Evolutionary conservation across 1,140 invertebrate genomes (phyloP), one percentile per base, ranked within the genome.

Genomic region (Epicauta chinensis): DNA sequence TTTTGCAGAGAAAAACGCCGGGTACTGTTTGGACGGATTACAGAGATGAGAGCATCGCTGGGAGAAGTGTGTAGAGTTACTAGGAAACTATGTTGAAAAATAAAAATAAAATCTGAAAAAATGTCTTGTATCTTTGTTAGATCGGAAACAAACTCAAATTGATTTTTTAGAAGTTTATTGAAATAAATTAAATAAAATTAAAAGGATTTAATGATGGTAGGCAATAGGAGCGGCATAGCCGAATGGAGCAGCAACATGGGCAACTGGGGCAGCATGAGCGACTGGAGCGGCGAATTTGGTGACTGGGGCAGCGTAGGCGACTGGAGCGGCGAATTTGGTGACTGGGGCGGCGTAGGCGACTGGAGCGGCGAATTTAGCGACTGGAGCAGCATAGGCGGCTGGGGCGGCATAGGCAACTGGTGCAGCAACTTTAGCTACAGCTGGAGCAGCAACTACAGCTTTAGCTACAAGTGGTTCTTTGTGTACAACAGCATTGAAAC

Each of bases 401-500:
- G 59, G 62, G 14, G 53, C 61, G n/a, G 58, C 48, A 6, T 55
- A 51, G 14, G 40, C 16, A n/a, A 54, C 34, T 12, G 59, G 49
- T 32, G 57, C 51, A 31, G 58, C 51, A 10, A 52, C 46, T 47
- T 60, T 65, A 16, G 69, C 66, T n/a, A 65, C 63, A 42, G 62
- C 56, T 16, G 56, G 54, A 12, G 62, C 60, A 45, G 63, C 62
- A 29, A 63, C 60, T 16, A 56, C 36, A 16, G 62, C 51, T 43
- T 59, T 51, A 13, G 49, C 54, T 11, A 49, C 54, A 1, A 59
- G 39, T 44, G 64, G 55, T 59, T 69, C 56, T 43, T 70, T 56
- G 16, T 65, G 71, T 29, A 74, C 71, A n/a, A 71, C 69, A 14
- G 73, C 71, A 62, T 73, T 72, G 67, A 75, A 76, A 50, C 75